Conservation (phyloP, 2,888 invertebrate genomes). For the Elegia similella region DNA sequence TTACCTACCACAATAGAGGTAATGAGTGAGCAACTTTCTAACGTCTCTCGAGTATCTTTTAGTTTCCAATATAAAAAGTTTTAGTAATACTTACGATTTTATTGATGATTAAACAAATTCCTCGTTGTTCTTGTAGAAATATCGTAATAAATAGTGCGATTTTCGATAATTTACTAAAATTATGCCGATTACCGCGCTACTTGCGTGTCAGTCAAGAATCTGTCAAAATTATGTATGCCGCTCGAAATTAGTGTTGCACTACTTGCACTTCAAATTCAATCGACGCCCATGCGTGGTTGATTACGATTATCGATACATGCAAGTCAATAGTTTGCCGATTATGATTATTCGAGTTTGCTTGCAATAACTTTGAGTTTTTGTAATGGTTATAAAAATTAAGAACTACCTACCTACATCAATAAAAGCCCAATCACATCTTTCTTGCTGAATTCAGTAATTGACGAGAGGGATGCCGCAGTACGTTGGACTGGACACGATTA, state of each 20-base stretch:
- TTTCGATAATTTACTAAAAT: background rate
- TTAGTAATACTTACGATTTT: background rate
- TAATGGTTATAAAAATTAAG: no score
- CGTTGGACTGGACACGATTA: no score
- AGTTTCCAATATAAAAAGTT: background rate
- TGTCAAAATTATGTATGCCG: slow-evolving; percentile 14
- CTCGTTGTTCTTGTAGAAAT: background rate
- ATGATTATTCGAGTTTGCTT: no score
- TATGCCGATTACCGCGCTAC: slow-evolving; percentile 4
- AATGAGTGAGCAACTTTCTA: background rate
- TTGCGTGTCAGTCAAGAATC: slow-evolving; percentile 9
- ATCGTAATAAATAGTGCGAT: background rate
- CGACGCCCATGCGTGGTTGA: background rate
- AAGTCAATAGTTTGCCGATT: no score
- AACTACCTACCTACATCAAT: no score
- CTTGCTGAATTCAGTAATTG: no score
- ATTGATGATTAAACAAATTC: background rate
- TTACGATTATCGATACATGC: no score
- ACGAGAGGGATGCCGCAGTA: no score
- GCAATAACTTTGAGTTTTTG: no score
- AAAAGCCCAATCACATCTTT: no score
- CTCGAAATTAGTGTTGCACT: background rate
- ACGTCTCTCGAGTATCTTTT: background rate
- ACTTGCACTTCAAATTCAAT: background rate
- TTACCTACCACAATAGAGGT: background rate